Evolutionary conservation across 2,797 vertebrate species (phyloP).

Genomic region (Ctenopoma kingsleyae): DNA sequence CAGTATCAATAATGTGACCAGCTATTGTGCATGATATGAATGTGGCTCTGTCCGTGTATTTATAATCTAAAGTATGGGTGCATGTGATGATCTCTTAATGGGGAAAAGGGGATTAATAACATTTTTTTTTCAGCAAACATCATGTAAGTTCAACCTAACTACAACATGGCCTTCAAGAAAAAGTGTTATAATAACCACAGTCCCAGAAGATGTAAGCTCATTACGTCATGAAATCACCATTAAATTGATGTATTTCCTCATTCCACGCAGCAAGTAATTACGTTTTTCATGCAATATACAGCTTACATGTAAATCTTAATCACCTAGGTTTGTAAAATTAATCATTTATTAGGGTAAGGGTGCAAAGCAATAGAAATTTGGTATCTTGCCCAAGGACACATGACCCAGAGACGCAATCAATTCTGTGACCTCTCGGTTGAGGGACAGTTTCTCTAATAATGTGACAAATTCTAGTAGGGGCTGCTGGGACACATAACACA

Average conservation of each 20-base stretch:
- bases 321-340: slow-evolving; percentile 57
- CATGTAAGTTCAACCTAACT: background rate
- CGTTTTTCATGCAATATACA: slow-evolving; percentile 29
- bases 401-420: slow-evolving; percentile 50
- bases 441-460: slow-evolving; percentile 24
- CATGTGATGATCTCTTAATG: background rate
- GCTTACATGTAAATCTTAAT: slow-evolving; percentile 52
- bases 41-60: background rate
- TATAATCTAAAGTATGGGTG: slow-evolving; percentile 3
- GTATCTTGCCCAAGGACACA: slow-evolving; percentile 51
- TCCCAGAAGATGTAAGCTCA: slow-evolving; percentile 44
- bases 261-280: slow-evolving; percentile 38
- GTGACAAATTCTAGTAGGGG: background rate
- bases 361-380: slow-evolving; percentile 39
- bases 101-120: background rate
- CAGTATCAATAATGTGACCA: background rate
- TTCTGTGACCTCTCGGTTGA: slow-evolving; percentile 35
- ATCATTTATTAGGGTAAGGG: slow-evolving; percentile 61
- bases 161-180: background rate
- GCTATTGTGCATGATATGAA: background rate
- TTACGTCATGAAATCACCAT: slow-evolving; percentile 42
- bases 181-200: slow-evolving; percentile 23
- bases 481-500: background rate
- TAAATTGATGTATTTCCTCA: slow-evolving; percentile 51
- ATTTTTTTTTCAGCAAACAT: background rate